Conservation (phyloP, 2,888 invertebrate genomes). For the Clitarchus hookeri region DNA sequence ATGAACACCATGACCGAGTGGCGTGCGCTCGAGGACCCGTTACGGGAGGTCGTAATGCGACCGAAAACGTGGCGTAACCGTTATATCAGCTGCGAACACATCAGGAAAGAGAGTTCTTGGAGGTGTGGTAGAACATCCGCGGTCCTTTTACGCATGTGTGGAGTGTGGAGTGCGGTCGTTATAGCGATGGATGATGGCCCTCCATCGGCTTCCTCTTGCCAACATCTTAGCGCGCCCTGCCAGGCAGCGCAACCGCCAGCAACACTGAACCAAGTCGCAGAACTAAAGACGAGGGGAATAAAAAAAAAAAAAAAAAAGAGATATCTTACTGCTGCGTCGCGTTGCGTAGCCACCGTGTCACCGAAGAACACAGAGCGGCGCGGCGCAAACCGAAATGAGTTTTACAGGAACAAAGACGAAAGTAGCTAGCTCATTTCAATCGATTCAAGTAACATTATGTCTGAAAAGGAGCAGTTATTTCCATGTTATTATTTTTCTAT, state of each 20-base stretch:
- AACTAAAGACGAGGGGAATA: not conserved
- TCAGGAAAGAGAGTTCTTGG: not conserved
- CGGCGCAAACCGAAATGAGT: too few relatives aligned
- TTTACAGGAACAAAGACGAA: too few relatives aligned
- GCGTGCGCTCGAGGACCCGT: not conserved
- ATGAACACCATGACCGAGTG: not conserved
- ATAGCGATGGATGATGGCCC: slow-evolving; percentile 10
- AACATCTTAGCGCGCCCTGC: not conserved
- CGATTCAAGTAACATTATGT: too few relatives aligned
- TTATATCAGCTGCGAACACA: not conserved
- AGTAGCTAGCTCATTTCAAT: too few relatives aligned
- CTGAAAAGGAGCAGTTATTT: too few relatives aligned
- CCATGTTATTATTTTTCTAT: too few relatives aligned
- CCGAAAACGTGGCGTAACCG: not conserved
- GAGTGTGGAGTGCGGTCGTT: slow-evolving; percentile 14
- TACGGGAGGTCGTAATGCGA: not conserved
- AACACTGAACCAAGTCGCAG: not conserved
- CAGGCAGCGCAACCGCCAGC: not conserved
- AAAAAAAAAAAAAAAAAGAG: too few relatives aligned
- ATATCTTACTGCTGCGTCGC: not conserved
- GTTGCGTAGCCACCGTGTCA: not conserved
- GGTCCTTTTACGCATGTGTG: not conserved
- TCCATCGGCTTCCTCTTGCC: slow-evolving; percentile 10
- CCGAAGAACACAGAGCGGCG: not conserved
- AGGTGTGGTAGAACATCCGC: not conserved